Percentiles rank a stretch among this genome's conserved stretches.
Conservation (phyloP, 2,888 invertebrate genomes). For the Lamellibrachia columna region DNA sequence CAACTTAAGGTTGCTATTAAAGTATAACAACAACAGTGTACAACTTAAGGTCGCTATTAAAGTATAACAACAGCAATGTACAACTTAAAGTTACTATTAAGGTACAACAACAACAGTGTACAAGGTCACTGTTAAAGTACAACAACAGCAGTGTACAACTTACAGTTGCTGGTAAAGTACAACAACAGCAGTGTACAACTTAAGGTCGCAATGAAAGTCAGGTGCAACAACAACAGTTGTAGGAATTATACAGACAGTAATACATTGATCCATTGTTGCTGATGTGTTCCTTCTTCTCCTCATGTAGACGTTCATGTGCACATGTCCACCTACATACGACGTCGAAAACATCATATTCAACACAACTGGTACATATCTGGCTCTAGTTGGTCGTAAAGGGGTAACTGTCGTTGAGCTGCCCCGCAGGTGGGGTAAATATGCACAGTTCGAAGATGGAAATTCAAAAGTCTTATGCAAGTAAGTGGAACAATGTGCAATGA, state of each 20-base stretch:
- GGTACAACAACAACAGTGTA: too few species aligned
- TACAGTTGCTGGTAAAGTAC: too few species aligned
- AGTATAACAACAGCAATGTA: too few species aligned
- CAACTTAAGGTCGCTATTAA: too few species aligned
- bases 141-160: too few species aligned
- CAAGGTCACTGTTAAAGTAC: too few species aligned
- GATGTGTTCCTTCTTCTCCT: conserved; percentile 23
- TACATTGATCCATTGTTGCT: background rate
- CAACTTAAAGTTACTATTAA: too few species aligned
- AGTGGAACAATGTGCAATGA: conserved; percentile 56
- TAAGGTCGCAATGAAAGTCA: too few species aligned
- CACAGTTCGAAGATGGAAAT: conserved; percentile 76
- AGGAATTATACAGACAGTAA: background rate
- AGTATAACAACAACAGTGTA: too few species aligned
- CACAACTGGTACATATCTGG: conserved; percentile 74
- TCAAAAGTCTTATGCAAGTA: conserved; percentile 78
- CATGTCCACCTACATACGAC: conserved; percentile 76
- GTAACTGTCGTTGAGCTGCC: conserved; percentile 79
- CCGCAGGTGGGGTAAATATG: conserved; percentile 75
- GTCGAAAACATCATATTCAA: conserved; percentile 77
- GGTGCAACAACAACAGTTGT: background rate
- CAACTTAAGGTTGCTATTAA: too few species aligned
- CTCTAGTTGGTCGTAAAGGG: conserved; percentile 77
- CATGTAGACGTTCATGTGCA: conserved; percentile 77
- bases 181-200: too few species aligned